phyloP scores from a whole-genome alignment of 2,888 invertebrate species.

The Rhagium mordax region DNA sequence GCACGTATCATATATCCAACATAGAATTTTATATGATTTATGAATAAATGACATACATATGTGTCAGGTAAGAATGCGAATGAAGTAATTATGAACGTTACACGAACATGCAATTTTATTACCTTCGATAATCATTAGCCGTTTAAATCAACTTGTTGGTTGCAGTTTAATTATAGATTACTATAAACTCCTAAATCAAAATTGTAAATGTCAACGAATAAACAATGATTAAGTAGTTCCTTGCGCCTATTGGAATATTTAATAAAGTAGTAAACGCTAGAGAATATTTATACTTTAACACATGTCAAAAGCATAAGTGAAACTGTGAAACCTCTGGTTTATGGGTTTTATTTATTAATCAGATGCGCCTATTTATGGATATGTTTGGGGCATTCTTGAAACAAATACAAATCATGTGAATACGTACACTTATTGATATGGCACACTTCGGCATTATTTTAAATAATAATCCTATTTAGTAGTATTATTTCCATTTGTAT shows the following conservation, averaged over 20 bases:
- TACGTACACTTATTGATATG: too few species aligned
- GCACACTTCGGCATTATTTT: too few species aligned
- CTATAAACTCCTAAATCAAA: slow-evolving; percentile 6
- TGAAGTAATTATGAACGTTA: slow-evolving; percentile 8
- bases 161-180: not conserved
- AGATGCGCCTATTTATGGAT: too few species aligned
- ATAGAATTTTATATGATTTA: not conserved
- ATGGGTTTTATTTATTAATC: not conserved
- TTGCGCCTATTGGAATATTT: not conserved
- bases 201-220: not conserved
- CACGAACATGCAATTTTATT: not conserved
- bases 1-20: not conserved
- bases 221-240: not conserved
- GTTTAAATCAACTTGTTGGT: slow-evolving; percentile 1
- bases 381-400: not conserved
- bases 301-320: not conserved
- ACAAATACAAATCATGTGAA: not conserved
- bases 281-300: not conserved
- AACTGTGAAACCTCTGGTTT: not conserved
- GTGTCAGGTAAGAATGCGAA: slow-evolving; percentile 1
- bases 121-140: not conserved
- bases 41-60: not conserved
- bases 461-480: too few species aligned
- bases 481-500: too few species aligned
- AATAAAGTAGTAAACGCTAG: not conserved